Evolutionary conservation across 1,140 invertebrate species (phyloP), one percentile per base, ranked within the genome.

Genomic region (Achroia grisella): DNA sequence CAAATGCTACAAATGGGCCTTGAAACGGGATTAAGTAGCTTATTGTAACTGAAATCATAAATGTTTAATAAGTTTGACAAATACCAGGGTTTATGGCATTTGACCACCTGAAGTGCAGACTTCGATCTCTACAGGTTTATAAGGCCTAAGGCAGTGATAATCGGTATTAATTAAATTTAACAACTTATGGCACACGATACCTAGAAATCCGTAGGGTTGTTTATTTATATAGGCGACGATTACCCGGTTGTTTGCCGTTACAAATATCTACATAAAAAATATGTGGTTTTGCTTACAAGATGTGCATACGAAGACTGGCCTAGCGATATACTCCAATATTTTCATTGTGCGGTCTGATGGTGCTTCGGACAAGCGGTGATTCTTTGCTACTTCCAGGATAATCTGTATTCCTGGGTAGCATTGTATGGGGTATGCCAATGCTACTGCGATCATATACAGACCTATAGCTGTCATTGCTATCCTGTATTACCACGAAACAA

Each of bases 1-100:
- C 65, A 37, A 73, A 75, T 0, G 69, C 67, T 4, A 71, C 62
- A 12, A 75, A 54, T 0, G 74, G 62, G 2, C 61, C 71, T 70
- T 78, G 71, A 27, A 68, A 66, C n/a, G 71, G 71, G 6, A 70
- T 39, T 0, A 65, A 5, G 40, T 69, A 74, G 31, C 56, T 57
- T 8, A 73, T 47, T 1, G 65, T 23, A 66, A 77, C 73, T 77
- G 62, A 41, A 73, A 67, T 12, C 34, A 53, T 9, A 31, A n/a
- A 31, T 4, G 9, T 31, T 31, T 31, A 31, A 29, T 29, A 29
- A 29, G 5, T n/a, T n/a, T n/a, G n/a, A n/a, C n/a, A n/a, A n/a
- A n/a, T n/a, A n/a, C n/a, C n/a, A n/a, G n/a, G n/a, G n/a, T n/a
- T n/a, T n/a, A n/a, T n/a, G n/a, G n/a, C n/a, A n/a, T n/a, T n/a